phyloP scores from a whole-genome alignment of 2,113 vertebrate species.

The Craseonycteris thonglongyai region DNA sequence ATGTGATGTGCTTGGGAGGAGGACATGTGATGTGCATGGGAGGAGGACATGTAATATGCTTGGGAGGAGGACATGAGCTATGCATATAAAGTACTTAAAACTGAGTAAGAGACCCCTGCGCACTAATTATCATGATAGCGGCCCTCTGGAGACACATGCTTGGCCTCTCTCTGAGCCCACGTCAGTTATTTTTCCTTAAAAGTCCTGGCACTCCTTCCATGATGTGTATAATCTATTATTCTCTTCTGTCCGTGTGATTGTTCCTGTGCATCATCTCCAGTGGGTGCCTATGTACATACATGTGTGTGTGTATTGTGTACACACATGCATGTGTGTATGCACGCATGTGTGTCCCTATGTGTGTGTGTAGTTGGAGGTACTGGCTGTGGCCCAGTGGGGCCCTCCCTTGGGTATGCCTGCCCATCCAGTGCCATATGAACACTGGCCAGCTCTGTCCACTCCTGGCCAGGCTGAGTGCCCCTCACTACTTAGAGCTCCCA shows the following conservation, averaged over 20 bases:
- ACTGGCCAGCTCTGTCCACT: neutral
- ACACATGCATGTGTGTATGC: neutral
- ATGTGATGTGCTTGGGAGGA: no score
- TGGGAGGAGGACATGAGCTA: no score
- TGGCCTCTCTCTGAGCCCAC: neutral
- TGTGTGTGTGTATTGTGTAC: no score
- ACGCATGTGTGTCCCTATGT: neutral
- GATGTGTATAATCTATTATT: accelerated
- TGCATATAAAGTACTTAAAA: neutral
- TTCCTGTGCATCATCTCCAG: neutral
- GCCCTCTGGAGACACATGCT: neutral
- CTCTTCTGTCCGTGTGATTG: neutral
- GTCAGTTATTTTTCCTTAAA: neutral
- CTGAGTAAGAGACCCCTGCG: neutral
- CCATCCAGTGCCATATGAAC: neutral
- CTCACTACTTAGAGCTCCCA: neutral
- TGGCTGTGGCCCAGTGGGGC: neutral
- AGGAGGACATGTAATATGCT: no score
- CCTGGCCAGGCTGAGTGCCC: neutral
- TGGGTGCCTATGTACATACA: accelerated
- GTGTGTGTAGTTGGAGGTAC: accelerated
- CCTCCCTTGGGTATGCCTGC: neutral
- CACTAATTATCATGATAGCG: neutral
- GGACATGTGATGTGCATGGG: no score
- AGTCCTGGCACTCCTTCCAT: neutral